Base-by-base conservation (phyloP, 2,113 vertebrate species). In the Ramphastos sulfuratus region DNA sequence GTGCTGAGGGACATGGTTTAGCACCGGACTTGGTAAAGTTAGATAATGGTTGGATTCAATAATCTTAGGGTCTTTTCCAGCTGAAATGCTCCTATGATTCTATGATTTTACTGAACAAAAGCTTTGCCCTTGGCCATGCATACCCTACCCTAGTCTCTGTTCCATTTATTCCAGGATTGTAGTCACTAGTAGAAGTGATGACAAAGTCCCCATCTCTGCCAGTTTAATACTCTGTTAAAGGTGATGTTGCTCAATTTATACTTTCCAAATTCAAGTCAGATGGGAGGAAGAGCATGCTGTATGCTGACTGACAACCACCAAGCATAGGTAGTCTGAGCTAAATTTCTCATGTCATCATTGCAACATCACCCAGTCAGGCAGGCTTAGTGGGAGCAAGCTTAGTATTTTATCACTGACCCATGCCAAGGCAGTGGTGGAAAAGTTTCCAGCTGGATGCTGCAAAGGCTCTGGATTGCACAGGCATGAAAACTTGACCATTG, bases 391-490 rank as follows among this genome's bases (percentile, higher is more conserved):
- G 66, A 72, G 50, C 42, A 55, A 81, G 52, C 61, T 79, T 8
- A n/a, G 59, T 67, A 58, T 84, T 95, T 86, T 82, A 39, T 16
- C 61, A 46, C 6, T 0, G 2, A 80, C 60, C 39, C 64, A 24
- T 39, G 25, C 65, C 55, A 85, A 90, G 28, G 52, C 0, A 6
- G 15, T 59, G 74, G 54, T 50, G 56, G 50, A 87, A 73, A n/a
- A 61, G 25, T 76, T 95, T 87, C 89, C 75, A 89, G 55, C 59
- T 70, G 83, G 81, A 87, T 64, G 19, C 50, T 94, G 74, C 31
- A 72, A 50, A 75, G 9, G 16, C 50, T 56, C n/a, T 9, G 61
- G 46, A 39, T 63, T 82, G 33, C 67, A 28, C 28, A 63, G 17
- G 33, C 66, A 81, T 83, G 52, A 92, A 58, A 85, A 72, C 44